Evolutionary conservation across 2,888 invertebrate species (phyloP), one percentile per base, ranked within the genome.

Genomic region (Arctia plantaginis): DNA sequence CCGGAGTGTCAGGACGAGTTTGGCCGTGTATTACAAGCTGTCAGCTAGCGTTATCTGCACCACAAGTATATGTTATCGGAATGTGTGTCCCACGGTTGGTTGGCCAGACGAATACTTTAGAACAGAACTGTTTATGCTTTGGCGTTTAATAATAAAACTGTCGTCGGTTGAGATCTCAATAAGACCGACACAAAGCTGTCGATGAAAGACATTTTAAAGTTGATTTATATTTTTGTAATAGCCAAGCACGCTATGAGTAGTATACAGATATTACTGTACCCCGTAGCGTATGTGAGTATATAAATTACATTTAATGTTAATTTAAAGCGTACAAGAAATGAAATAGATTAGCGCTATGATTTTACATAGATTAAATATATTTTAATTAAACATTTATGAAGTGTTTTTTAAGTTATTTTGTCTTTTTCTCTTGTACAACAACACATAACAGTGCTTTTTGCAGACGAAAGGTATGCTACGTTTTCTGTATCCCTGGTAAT

Each of bases 1-100:
- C 83, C 85, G 86, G 85, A 92, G 90, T 92, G 92, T 92, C 92
- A 93, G 91, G 90, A 91, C 92, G 80, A 90, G 92, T 94, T 93
- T 89, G 90, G 90, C 88, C 88, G 86, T 87, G 89, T 91, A 93
- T 93, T 92, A 91, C 92, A 90, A 91, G 88, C 91, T 92, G 93
- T 92, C 93, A 92, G 89, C 90, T 90, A 86, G 82, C 87, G 91
- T 93, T 94, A 94, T 95, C 94, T 91, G 76, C 79, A 80, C 84
- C 85, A 91, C 90, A 90, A 92, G 92, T 92, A 90, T 85, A 87
- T 87, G 88, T 88, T 90, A 90, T 86, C 80, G 82, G 86, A 87
- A 87, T 86, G 83, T 85, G 81, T 89, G 87, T 94, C 93, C 92
- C 93, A 93, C 92, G 93, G 88, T 89, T 89, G 83, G 82, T 79